Evolutionary conservation across 2,888 invertebrate species (phyloP), one percentile per base, ranked within the genome.

Genomic region (Eilema sororculum): DNA sequence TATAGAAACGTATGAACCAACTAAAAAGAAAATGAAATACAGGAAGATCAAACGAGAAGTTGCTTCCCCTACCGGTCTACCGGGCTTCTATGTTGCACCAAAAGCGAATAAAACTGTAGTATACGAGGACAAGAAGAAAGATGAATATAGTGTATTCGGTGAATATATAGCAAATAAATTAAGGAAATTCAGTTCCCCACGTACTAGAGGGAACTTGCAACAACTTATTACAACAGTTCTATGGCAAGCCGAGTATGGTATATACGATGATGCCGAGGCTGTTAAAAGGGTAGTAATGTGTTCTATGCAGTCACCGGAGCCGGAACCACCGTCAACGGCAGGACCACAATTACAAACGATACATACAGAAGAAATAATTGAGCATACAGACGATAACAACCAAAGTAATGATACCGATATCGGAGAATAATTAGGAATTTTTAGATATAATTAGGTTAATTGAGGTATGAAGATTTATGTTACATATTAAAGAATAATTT

Each of bases 231-330:
- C 95, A 30, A 95, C 95, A 4, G 90, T 95, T 76, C 74, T 95
- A 25, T 95, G 95, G 95, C 95, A 95, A 76, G 93, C 94, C 0
- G 95, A 95, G 67, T 94, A 93, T 80, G 95, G 95, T 0, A 73
- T 92, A 20, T 95, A 93, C 79, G 93, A 94, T 68, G 89, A 85
- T 80, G 90, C 94, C 10, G 94, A 93, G 0, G 85, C 93, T 0
- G 93, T 95, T 0, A 94, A 92, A 75, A 76, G 90, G 71, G 88
- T 95, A 0, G 79, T 94, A 0, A 81, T 93, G 83, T 90, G 88
- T 75, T 87, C 91, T 0, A 78, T 91, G 1, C 88, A 90, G 22
- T 77, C 86, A 16, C 68, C 70, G 0, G 69, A 75, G 3, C 57
- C 59, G 2, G 69, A 75, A 2, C 57, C 41, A 2, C 0, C 74